Percentiles rank a stretch among this genome's conserved stretches.
phyloP scores from a whole-genome alignment of 2,113 vertebrate species.

The Phyllostomus discolor region DNA sequence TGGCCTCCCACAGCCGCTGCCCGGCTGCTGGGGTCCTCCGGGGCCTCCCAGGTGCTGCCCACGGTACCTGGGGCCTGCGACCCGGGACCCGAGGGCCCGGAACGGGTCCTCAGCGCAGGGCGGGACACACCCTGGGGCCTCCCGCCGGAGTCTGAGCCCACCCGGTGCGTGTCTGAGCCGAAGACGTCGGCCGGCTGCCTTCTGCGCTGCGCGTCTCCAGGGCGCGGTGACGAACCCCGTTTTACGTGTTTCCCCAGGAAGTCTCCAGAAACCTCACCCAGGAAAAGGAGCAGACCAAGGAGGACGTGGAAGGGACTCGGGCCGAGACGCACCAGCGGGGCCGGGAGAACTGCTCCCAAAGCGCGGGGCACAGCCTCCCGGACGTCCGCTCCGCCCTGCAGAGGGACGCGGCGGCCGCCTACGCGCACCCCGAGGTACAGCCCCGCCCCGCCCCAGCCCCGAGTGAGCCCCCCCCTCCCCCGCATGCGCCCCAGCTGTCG shows the following conservation, averaged over 20 bases:
- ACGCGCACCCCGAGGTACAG: conserved; percentile 80
- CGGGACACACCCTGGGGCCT: neutral
- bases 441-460: neutral
- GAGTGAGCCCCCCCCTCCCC: too few species aligned
- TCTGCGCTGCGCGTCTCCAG: neutral
- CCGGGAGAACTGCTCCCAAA: conserved; percentile 73
- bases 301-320: conserved; percentile 48
- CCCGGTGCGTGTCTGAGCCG: neutral
- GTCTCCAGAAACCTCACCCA: conserved; percentile 81
- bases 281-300: conserved; percentile 71
- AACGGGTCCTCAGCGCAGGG: too few species aligned
- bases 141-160: neutral
- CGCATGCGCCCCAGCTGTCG: neutral
- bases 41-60: too few species aligned
- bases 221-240: neutral
- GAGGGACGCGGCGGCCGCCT: conserved; percentile 83
- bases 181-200: neutral
- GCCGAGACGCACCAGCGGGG: conserved; percentile 35
- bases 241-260: conserved; percentile 74
- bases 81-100: neutral
- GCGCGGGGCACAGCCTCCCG: conserved; percentile 53
- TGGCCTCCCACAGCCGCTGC: neutral
- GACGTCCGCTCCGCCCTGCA: conserved; percentile 79
- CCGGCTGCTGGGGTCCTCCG: neutral
- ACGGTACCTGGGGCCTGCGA: neutral